Evolutionary conservation across 2,888 invertebrate species (phyloP), one percentile per base, ranked within the genome.

Genomic region (Thumatha senex): DNA sequence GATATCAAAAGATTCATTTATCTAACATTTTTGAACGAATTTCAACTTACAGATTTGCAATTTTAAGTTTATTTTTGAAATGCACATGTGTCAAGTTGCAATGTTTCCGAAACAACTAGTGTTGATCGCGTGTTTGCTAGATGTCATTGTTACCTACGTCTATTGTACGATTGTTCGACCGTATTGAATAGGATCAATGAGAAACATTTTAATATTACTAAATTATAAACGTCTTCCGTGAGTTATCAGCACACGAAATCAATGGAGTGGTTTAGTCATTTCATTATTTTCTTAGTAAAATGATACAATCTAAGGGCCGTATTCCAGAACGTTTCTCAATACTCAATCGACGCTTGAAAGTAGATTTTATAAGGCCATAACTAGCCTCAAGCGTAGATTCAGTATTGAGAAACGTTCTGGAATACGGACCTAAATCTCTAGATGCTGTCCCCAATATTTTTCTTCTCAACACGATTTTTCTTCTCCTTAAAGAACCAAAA

Each of bases 201-300:
- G 89, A 90, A 89, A 90, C 90, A 89, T 90, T 90, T 89, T 91
- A 91, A 91, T 91, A 90, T 89, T 87, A 84, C 86, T 84, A 88
- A 90, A 90, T 89, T 90, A 90, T 89, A 86, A 86, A 89, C 81
- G 88, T 90, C 89, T 90, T 90, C 89, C 88, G 87, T 81, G 77
- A 78, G 65, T 70, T 72, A 68, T 69, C 46, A 61, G 55, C 33
- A 61, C 53, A 61, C 40, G 12, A 54, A 50, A 12, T 48, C 39
- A 38, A 38, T 66, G 29, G 70, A 65, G 64, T 53, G 11, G 57
- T 10, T 18, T 8, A 10, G 13, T 7, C 8, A 24, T 8, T 40
- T 24, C 18, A 24, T 24, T 24, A 24, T 24, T 24, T 24, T 24
- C 18, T 5, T 24, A 2, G 18, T n/a, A n/a, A n/a, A n/a, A n/a